Percentiles rank a stretch among this genome's conserved stretches.
These are phyloP conservation scores for Lasioglossum marginatum DNA, from an alignment of 2,888 invertebrate species.

Conservation along the genomic window DNA sequence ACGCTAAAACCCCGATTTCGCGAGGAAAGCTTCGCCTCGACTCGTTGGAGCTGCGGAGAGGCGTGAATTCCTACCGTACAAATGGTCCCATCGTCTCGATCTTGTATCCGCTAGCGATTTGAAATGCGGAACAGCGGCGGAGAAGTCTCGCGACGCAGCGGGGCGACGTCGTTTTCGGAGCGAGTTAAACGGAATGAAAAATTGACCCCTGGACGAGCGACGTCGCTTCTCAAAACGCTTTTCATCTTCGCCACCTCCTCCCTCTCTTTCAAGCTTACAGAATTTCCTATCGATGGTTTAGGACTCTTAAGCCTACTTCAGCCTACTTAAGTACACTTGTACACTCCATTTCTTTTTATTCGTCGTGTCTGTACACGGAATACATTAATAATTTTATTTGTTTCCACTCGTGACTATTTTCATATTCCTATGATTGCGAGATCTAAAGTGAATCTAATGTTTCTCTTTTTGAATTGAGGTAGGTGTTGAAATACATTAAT, in stretches of 20 bases:
- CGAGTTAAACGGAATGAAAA: constrained; percentile 12
- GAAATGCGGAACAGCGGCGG: constrained; percentile 49
- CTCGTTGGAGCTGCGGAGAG: constrained; percentile 17
- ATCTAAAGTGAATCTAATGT: no score
- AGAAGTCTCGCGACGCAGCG: neutral
- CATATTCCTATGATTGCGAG: neutral
- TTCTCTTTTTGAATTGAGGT: no score
- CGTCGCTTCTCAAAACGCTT: neutral
- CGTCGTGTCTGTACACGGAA: neutral
- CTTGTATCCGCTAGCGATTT: constrained; percentile 44
- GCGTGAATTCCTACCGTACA: constrained; percentile 50
- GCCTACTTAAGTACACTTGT: no score
- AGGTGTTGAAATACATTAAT: no score
- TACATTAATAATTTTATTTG: neutral
- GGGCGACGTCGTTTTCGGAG: neutral
- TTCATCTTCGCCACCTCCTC: neutral
- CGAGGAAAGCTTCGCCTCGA: constrained; percentile 19
- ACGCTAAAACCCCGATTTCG: constrained; percentile 23
- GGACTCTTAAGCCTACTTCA: neutral
- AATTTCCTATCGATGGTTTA: neutral
- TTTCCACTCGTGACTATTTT: neutral
- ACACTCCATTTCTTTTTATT: neutral
- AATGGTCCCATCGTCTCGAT: constrained; percentile 54
- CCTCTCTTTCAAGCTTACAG: neutral
- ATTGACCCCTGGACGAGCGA: neutral